Evolutionary conservation across 2,888 invertebrate species (phyloP), one percentile per base, ranked within the genome.

Genomic region (Neoscelio sp.): DNA sequence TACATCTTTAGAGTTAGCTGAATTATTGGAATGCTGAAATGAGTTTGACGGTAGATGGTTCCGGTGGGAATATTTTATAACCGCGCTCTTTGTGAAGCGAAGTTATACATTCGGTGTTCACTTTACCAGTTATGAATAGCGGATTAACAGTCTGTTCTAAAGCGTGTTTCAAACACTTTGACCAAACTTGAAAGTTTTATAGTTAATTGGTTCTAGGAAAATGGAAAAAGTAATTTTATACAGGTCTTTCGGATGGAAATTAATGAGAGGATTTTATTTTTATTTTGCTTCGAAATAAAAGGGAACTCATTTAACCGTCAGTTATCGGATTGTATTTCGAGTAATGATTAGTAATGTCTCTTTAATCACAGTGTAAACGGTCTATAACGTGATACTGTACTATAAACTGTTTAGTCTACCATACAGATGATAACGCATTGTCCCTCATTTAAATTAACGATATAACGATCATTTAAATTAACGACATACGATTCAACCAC

Each of bases 381-480:
- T 18, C 15, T 60, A 60, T 44, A 60, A 60, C 20, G 33, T 17
- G 33, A 20, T 13, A 44, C 44, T 42, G 56, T 10, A 42, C 58
- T 58, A 58, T 44, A 30, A 44, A 44, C 44, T 46, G 44, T 60
- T 60, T 46, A 46, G 20, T 33, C 33, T 44, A 60, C 60, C 28
- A 60, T 30, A 30, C 60, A 13, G 8, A 46, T 33, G 33, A 60
- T 60, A 60, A 60, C 20, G 33, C 20, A 46, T 60, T 46, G 60
- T 60, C 33, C 33, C 18, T 60, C 40, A 60, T 60, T 33, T 33
- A 46, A 44, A 60, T 60, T 26, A 60, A 10, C 30, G 20, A 60
- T 33, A 60, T 44, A n/a, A n/a, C n/a, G n/a, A n/a, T 60, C 40
- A 60, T 60, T 33, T 33, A 46, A 44, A 60, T 60, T 26, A 60